These are phyloP conservation scores for Macrosoma leucophasiata DNA, from an alignment of 2,888 invertebrate species.

Conservation along the genomic window DNA sequence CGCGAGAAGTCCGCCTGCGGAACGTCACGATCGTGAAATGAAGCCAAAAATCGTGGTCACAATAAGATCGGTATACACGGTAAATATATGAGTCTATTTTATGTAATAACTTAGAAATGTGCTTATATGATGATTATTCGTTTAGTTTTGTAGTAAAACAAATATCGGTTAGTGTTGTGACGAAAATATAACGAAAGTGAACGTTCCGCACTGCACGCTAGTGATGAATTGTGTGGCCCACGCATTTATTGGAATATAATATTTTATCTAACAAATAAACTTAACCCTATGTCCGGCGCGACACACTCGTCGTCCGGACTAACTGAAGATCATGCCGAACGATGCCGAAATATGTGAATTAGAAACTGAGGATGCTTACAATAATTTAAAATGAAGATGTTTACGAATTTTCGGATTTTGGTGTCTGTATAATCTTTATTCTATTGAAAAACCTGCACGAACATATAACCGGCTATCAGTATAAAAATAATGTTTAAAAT, in stretches of 20 bases:
- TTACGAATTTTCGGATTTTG: slow-evolving; percentile 60
- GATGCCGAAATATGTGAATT: slow-evolving; percentile 58
- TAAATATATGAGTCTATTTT: too few relatives aligned
- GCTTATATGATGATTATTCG: too few relatives aligned
- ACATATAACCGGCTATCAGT: slow-evolving; percentile 72
- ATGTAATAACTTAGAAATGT: too few relatives aligned
- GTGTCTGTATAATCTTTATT: slow-evolving; percentile 46
- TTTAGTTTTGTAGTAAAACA: too few relatives aligned
- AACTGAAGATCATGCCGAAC: slow-evolving; percentile 61
- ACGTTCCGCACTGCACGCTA: slow-evolving; percentile 41
- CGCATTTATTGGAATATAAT: slow-evolving; percentile 59
- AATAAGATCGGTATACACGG: too few relatives aligned
- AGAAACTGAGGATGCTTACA: slow-evolving; percentile 64
- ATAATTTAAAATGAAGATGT: slow-evolving; percentile 57
- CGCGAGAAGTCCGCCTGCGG: slow-evolving; percentile 53
- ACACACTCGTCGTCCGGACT: slow-evolving; percentile 39
- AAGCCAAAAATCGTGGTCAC: too few relatives aligned
- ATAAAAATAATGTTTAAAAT: slow-evolving; percentile 73
- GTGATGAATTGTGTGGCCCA: slow-evolving; percentile 37
- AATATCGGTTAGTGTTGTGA: slow-evolving; percentile 14
- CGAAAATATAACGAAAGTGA: slow-evolving; percentile 14
- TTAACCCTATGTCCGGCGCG: slow-evolving; percentile 63
- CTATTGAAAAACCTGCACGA: slow-evolving; percentile 67
- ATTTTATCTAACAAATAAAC: slow-evolving; percentile 70
- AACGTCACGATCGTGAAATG: too few relatives aligned